These are phyloP conservation scores for Gallinago undulata DNA, from an alignment of 2,113 vertebrate species.

Conservation along the genomic window DNA sequence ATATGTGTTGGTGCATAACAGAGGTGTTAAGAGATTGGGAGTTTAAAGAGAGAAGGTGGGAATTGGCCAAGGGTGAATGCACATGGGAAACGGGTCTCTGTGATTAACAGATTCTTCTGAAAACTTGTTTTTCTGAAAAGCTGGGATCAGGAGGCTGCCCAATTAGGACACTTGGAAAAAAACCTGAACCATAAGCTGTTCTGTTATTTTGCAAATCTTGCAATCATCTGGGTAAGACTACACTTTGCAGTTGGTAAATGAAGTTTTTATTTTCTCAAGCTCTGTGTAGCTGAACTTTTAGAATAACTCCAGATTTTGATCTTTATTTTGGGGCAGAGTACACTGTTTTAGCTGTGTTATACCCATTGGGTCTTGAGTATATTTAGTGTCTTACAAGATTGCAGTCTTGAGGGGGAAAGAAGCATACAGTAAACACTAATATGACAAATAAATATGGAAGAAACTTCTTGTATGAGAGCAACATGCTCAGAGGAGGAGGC, in stretches of 20 bases:
- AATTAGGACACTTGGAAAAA: neutral
- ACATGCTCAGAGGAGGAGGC: fast-evolving
- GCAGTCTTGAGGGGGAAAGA: neutral
- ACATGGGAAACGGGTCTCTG: neutral
- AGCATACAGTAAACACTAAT: neutral
- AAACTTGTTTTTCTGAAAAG: neutral
- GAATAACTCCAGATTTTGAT: neutral
- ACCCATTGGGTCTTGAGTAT: fast-evolving
- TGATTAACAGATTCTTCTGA: neutral
- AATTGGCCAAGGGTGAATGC: neutral
- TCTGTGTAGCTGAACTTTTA: neutral
- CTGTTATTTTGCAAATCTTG: neutral
- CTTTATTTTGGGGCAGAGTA: fast-evolving
- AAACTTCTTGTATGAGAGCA: neutral
- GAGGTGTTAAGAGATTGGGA: neutral
- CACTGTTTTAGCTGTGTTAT: neutral
- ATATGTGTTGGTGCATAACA: neutral
- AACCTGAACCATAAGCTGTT: neutral
- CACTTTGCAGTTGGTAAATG: neutral
- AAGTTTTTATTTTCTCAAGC: neutral
- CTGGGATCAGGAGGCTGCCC: neutral
- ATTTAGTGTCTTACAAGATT: neutral
- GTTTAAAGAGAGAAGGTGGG: neutral
- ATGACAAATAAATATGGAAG: neutral
- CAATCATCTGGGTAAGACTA: neutral